phyloP scores from a whole-genome alignment of 2,888 invertebrate genomes.

The Phlogophora meticulosa region DNA sequence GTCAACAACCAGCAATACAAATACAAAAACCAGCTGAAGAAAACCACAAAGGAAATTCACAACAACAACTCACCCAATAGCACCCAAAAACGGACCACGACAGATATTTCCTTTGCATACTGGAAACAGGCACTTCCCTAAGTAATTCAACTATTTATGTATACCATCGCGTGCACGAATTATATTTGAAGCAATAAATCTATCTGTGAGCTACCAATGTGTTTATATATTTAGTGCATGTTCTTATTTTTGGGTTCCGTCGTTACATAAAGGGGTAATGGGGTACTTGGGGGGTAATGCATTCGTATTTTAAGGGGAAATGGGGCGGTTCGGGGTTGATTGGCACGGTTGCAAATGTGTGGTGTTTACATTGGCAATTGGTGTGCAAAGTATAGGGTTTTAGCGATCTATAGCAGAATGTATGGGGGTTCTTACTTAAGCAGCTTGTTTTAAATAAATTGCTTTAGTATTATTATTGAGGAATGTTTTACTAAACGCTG shows the following conservation, averaged over 20 bases:
- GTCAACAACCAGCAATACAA: not conserved
- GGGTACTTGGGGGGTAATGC: conserved; percentile 56
- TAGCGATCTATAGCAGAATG: conserved; percentile 10
- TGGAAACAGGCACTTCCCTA: conserved; percentile 72
- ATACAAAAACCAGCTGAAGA: conserved; percentile 35
- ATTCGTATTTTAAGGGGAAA: conserved; percentile 60
- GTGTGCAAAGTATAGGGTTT: conserved; percentile 28
- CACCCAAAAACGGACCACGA: conserved; percentile 57
- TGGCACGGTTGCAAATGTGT: conserved; percentile 44
- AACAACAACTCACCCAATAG: conserved; percentile 44
- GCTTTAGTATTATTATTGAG: too few species aligned
- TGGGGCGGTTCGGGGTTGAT: conserved; percentile 41
- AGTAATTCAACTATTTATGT: conserved; percentile 78
- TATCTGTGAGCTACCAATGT: conserved; percentile 64
- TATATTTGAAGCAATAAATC: conserved; percentile 80
- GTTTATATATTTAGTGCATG: conserved; percentile 73
- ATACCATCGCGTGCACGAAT: conserved; percentile 75
- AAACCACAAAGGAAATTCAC: conserved; percentile 37
- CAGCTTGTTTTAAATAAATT: not conserved
- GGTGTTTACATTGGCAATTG: conserved; percentile 18
- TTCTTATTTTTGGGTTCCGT: conserved; percentile 64
- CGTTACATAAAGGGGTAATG: conserved; percentile 69
- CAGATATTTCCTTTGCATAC: conserved; percentile 70
- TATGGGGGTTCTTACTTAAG: conserved; percentile 5
- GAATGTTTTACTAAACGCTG: too few species aligned